phyloP scores from a whole-genome alignment of 2,797 vertebrate genomes.

The Liasis olivaceus region DNA sequence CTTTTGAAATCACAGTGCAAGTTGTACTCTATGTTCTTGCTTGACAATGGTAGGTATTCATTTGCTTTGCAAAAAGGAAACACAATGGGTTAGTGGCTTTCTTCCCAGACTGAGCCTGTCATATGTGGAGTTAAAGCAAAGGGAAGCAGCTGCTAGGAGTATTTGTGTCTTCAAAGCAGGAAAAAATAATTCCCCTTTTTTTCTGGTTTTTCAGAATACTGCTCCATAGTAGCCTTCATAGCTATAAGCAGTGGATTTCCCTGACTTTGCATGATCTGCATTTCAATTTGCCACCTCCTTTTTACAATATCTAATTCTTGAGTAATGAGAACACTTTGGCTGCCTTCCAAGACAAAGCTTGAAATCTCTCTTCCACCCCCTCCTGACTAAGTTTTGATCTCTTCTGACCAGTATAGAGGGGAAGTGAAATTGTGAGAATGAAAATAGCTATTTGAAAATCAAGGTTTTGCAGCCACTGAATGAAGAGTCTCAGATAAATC shows the following conservation, averaged over 20 bases:
- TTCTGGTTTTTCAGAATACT: conserved; percentile 7
- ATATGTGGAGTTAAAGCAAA: conserved; percentile 16
- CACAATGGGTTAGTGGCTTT: fast-evolving
- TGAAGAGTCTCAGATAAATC: conserved; percentile 48
- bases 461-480: conserved; percentile 21
- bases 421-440: background rate
- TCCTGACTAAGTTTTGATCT: conserved; percentile 58
- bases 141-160: background rate
- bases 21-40: conserved; percentile 42
- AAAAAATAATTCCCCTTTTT: conserved; percentile 27
- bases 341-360: conserved; percentile 53
- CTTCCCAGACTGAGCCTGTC: conserved; percentile 12
- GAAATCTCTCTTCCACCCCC: conserved; percentile 33
- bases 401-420: background rate
- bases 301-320: conserved; percentile 18
- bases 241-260: conserved; percentile 46
- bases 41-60: conserved; percentile 9
- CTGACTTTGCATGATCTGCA: conserved; percentile 59
- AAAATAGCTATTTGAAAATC: conserved; percentile 34
- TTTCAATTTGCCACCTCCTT: conserved; percentile 46
- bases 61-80: background rate
- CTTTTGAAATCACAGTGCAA: conserved; percentile 24
- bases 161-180: background rate
- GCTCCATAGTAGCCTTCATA: conserved; percentile 32
- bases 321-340: conserved; percentile 48